These are phyloP conservation scores for Carassius auratus DNA, from an alignment of 2,113 vertebrate genomes.

Conservation along the genomic window DNA sequence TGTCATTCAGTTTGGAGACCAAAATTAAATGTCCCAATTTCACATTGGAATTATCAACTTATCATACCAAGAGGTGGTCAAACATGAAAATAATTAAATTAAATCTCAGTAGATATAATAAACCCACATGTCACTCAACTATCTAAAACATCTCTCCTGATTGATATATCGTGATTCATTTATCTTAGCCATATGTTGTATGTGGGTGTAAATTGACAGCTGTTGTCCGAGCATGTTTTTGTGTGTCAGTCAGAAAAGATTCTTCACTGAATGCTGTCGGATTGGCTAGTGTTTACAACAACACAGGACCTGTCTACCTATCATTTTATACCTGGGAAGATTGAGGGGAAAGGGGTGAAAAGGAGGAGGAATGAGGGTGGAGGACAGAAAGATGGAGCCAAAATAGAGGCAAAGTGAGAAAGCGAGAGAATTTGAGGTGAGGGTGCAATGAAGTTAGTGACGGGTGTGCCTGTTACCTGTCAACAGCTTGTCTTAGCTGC, in stretches of 20 bases:
- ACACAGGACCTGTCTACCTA: conserved; percentile 15
- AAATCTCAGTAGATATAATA: conserved; percentile 12
- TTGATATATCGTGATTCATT: conserved; percentile 12
- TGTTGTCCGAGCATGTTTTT: conserved; percentile 24
- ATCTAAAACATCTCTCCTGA: background rate
- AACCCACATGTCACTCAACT: background rate
- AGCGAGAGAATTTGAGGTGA: conserved; percentile 53
- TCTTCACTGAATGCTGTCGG: conserved; percentile 25
- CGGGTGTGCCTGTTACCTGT: conserved; percentile 59
- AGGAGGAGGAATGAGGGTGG: conserved; percentile 15
- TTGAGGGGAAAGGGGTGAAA: conserved; percentile 25
- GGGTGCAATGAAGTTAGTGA: conserved; percentile 57
- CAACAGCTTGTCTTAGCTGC: conserved; percentile 59
- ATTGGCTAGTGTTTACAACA: conserved; percentile 38
- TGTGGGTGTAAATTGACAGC: conserved; percentile 35
- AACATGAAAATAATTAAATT: background rate
- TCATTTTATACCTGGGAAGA: conserved; percentile 28
- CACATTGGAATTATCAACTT: background rate
- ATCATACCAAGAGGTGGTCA: background rate
- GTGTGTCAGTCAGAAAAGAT: conserved; percentile 15
- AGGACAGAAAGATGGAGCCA: background rate
- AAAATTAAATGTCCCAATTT: background rate
- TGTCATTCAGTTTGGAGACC: background rate
- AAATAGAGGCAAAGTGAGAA: conserved; percentile 39
- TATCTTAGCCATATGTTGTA: background rate